Evolutionary conservation across 2,797 vertebrate genomes (phyloP), one percentile per base, ranked within the genome.

Genomic region (Merluccius polli): DNA sequence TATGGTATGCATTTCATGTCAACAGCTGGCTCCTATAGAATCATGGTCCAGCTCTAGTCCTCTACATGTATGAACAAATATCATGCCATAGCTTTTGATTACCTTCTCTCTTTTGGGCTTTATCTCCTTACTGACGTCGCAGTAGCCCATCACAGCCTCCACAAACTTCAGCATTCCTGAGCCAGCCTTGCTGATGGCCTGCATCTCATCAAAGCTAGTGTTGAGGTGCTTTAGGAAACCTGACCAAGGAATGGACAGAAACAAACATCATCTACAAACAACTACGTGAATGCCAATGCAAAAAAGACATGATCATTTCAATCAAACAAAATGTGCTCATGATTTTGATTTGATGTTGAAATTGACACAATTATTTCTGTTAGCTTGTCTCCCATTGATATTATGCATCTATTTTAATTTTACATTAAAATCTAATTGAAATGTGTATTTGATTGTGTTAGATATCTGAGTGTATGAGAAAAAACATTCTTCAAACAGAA

Each of bases 21-120:
- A 16, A 65, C 59, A 65, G 8, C n/a, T 12, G 59, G 59, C 11
- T 27, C 59, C 59, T 65, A 59, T n/a, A 8, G 52, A 24, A 59
- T 24, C 21, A 27, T 27, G 11, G 0, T 11, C 24, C 52, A 48
- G 5, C 12, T 13, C 16, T 5, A 52, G 41, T 16, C 7, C 5
- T 38, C 36, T 9, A 38, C 36, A 38, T 35, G 18, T 21, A 8
- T 44, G 15, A 2, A 44, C 15, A 44, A 13, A 44, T 35, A 35
- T 12, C 4, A 1, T 38, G 36, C 33, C 33, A 35, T 35, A 35
- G 41, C 41, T 38, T 24, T 27, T 30, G 27, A 71, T 78, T 85
- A 98, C 98, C 97, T 98, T 97, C 1, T 98, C 96, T 91, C 96
- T 94, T 78, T 98, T 99, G 0, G 97, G 98, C 87, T 97, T 98